These are phyloP conservation scores for Calephelis perditalis DNA, from an alignment of 2,888 invertebrate genomes.

Conservation along the genomic window DNA sequence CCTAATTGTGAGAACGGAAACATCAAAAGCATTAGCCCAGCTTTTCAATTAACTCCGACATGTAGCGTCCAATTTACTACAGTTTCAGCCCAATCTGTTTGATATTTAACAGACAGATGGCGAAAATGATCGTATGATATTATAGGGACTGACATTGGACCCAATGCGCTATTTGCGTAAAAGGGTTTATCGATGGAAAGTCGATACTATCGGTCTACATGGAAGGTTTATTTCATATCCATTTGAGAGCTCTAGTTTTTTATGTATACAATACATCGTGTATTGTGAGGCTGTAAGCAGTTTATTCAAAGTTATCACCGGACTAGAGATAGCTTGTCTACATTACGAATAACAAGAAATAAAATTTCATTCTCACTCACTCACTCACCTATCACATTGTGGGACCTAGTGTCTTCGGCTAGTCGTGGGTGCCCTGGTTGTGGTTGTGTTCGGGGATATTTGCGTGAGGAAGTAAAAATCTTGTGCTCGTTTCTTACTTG, in stretches of 20 bases:
- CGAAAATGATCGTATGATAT: conserved; percentile 35
- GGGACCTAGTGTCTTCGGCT: too few species aligned
- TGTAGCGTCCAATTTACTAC: conserved; percentile 8
- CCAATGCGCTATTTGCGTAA: conserved; percentile 60
- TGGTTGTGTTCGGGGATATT: too few species aligned
- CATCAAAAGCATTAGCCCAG: conserved; percentile 7
- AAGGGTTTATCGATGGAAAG: conserved; percentile 62
- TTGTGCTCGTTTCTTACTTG: too few species aligned
- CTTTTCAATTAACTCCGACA: conserved; percentile 11
- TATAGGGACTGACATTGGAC: conserved; percentile 47
- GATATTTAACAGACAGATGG: conserved; percentile 31
- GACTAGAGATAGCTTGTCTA: too few species aligned
- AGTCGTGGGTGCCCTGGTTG: too few species aligned
- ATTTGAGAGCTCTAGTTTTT: background rate
- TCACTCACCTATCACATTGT: too few species aligned
- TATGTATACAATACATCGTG: background rate
- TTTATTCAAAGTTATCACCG: too few species aligned
- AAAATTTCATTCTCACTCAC: too few species aligned
- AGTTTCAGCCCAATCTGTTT: conserved; percentile 29
- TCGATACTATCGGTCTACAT: conserved; percentile 49
- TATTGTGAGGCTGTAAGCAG: too few species aligned
- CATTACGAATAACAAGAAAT: too few species aligned
- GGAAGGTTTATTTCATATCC: conserved; percentile 35
- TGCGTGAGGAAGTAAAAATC: too few species aligned
- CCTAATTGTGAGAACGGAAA: background rate